Evolutionary conservation across 1,140 invertebrate species (phyloP).

Genomic region (Hydropsyche tenuis): DNA sequence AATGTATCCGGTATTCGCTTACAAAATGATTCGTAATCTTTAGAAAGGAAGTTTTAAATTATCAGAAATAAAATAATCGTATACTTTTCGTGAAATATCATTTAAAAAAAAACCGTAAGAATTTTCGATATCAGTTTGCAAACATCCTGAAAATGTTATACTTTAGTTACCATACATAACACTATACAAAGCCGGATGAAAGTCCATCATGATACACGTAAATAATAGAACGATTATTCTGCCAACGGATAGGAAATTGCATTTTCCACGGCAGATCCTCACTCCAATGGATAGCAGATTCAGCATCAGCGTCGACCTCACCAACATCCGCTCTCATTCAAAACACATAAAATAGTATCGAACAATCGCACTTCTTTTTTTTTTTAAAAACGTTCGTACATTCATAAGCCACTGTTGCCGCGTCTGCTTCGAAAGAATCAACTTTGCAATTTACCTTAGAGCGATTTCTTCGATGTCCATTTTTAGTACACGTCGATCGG

Average conservation of each 20-base stretch:
- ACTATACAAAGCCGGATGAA: conserved; percentile 42
- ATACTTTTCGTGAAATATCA: too few species aligned
- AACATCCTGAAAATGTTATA: conserved; percentile 3
- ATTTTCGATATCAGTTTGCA: neutral
- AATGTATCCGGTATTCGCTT: too few species aligned
- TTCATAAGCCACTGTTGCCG: neutral
- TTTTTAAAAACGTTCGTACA: too few species aligned
- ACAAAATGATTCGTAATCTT: too few species aligned
- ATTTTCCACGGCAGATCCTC: conserved; percentile 34
- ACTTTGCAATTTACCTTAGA: neutral
- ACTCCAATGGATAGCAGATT: conserved; percentile 24
- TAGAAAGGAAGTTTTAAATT: too few species aligned
- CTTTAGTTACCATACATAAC: conserved; percentile 1
- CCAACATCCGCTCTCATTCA: conserved; percentile 45
- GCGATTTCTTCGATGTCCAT: neutral
- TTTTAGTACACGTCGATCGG: neutral
- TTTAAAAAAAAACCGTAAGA: too few species aligned
- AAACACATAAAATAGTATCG: neutral
- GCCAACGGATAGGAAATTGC: conserved; percentile 47
- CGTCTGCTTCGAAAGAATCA: neutral
- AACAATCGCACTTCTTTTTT: neutral
- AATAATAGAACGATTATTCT: conserved; percentile 42
- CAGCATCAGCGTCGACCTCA: conserved; percentile 31
- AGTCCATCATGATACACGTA: conserved; percentile 41
- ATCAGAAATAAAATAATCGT: too few species aligned